Evolutionary conservation across 2,888 invertebrate genomes (phyloP).

Genomic region (Zaprionus bogoriensis): DNA sequence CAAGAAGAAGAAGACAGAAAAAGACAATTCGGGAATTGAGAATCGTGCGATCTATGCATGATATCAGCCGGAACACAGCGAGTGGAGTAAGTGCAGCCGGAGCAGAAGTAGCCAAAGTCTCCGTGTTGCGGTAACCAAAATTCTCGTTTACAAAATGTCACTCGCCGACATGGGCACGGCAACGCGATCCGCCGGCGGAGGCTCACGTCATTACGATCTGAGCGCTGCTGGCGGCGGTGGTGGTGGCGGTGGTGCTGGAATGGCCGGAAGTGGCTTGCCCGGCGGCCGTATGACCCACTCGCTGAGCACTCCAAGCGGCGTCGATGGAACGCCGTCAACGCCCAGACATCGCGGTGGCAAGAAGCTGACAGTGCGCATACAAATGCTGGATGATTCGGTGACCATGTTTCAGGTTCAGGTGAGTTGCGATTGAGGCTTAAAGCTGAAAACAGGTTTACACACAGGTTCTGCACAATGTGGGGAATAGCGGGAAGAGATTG

Average conservation of each 20-base stretch:
- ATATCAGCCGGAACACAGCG: slow-evolving; percentile 4
- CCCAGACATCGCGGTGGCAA: slow-evolving; percentile 93
- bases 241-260: slow-evolving; percentile 8
- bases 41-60: slow-evolving; percentile 43
- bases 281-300: slow-evolving; percentile 91
- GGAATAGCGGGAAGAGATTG: too few relatives aligned
- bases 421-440: slow-evolving; percentile 66
- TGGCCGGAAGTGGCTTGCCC: slow-evolving; percentile 58
- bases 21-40: slow-evolving; percentile 10
- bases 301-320: slow-evolving; percentile 92
- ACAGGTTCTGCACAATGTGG: neutral
- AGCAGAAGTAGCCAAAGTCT: slow-evolving; percentile 5
- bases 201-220: slow-evolving; percentile 50
- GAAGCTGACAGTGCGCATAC: slow-evolving; percentile 93
- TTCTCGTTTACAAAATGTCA: slow-evolving; percentile 81
- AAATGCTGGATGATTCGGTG: slow-evolving; percentile 94
- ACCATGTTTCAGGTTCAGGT: slow-evolving; percentile 97
- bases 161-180: slow-evolving; percentile 81
- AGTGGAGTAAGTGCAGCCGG: slow-evolving; percentile 28
- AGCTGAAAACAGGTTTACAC: neutral
- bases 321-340: slow-evolving; percentile 87
- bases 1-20: slow-evolving; percentile 12
- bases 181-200: slow-evolving; percentile 61
- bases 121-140: slow-evolving; percentile 54
- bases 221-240: slow-evolving; percentile 54